Evolutionary conservation across 2,113 vertebrate species (phyloP), one percentile per base, ranked within the genome.

Genomic region (Actinemys pallida): DNA sequence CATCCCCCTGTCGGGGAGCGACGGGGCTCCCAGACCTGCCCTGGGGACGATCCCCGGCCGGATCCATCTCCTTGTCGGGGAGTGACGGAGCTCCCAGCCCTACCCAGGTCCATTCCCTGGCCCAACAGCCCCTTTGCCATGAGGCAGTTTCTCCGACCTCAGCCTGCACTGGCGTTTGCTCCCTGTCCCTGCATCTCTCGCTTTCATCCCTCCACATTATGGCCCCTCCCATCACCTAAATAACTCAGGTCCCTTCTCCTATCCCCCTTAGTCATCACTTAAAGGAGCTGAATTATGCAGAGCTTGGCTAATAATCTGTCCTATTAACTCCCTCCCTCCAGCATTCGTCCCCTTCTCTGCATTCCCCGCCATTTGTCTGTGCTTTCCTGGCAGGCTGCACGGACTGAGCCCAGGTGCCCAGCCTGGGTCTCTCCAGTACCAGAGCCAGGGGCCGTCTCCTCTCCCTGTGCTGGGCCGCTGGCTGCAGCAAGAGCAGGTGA

Each of bases 21-120:
- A n/a, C 5, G 7, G 31, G 6, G 65, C 65, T 69, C 16, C 16
- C 35, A 8, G 35, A 97, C 92, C 95, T 93, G 92, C 97, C 96
- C 96, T 96, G 93, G 98, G 97, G 95, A 96, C 93, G 94, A 98
- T 95, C 96, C 95, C 92, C 75, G 5, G 50, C 53, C 19, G 2
- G 53, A 54, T 54, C 53, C 19, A 20, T 8, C 19, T 7, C 53
- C 53, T 19, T 20, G 3, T 54, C 19, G 12, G 49, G 19, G 19
- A 54, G 53, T 7, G 6, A 20, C 53, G 19, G 53, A 19, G 53
- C 53, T 54, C 19, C 19, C n/a, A 10, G 19, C 35, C 35, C n/a
- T 72, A n/a, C 39, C 22, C 7, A 17, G 62, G 62, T 35, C 31
- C n/a, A 65, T 35, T n/a, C 14, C 62, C 29, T 0, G 1, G 57